Evolutionary conservation across 2,113 vertebrate species (phyloP).

Genomic region (Elephantulus edwardii): DNA sequence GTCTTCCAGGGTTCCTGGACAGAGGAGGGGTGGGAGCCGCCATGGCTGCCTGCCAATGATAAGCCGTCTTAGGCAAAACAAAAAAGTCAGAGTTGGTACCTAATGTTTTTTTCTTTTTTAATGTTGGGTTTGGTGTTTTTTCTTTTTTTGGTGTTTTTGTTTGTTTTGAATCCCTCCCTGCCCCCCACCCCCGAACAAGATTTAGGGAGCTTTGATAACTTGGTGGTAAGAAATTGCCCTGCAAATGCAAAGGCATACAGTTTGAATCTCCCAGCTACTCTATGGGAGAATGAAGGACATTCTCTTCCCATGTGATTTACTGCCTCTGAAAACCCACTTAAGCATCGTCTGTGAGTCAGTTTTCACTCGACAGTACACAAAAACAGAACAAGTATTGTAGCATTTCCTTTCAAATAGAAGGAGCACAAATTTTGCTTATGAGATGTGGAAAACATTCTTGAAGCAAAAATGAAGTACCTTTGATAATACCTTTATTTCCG

Average conservation of each 20-base stretch:
- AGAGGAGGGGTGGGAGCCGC: neutral
- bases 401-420: conserved; percentile 45
- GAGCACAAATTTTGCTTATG: conserved; percentile 26
- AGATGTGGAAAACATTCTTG: neutral
- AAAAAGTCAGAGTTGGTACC: neutral
- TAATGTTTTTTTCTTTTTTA: conserved; percentile 34
- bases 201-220: no score
- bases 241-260: no score
- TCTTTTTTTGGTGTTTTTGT: no score
- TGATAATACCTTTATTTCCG: neutral
- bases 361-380: no score
- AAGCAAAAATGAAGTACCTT: neutral
- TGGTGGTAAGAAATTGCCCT: no score
- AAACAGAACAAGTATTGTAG: conserved; percentile 46
- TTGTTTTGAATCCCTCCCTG: no score
- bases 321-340: no score
- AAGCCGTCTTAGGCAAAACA: conserved; percentile 21
- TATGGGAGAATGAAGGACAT: no score
- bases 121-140: neutral
- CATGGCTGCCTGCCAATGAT: neutral
- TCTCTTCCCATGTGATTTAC: no score
- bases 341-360: no score
- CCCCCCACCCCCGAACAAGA: no score
- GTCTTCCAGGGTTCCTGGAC: neutral
- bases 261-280: no score